Evolutionary conservation across 2,797 vertebrate species (phyloP).

Genomic region (Peromyscus eremicus): DNA sequence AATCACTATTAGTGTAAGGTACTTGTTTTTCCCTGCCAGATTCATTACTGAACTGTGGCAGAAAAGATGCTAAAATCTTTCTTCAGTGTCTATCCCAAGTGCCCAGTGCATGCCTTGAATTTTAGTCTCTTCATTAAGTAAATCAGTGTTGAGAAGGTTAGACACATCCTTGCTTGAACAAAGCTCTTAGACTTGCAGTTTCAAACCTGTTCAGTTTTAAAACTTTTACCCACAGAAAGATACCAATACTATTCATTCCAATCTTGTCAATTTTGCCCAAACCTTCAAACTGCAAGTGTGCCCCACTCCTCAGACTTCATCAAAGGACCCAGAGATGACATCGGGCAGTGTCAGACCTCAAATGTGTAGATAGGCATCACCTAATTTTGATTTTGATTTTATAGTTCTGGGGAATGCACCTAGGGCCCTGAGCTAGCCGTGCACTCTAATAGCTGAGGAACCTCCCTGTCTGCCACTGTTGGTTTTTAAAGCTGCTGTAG

Average conservation of each 20-base stretch:
- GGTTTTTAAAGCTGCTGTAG: no score
- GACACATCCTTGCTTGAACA: neutral
- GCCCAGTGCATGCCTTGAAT: neutral
- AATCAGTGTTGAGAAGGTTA: neutral
- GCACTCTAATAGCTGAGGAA: neutral
- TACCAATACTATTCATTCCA: conserved; percentile 96
- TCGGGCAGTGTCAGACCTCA: conserved; percentile 87
- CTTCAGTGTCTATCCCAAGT: neutral
- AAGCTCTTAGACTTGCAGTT: conserved; percentile 68
- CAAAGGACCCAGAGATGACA: neutral
- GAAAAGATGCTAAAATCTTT: neutral
- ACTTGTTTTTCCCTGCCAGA: neutral
- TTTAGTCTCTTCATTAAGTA: neutral
- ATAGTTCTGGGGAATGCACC: neutral
- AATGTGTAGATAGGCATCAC: conserved; percentile 90
- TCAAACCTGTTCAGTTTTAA: conserved; percentile 81
- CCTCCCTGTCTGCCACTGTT: no score
- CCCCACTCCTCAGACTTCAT: conserved; percentile 91
- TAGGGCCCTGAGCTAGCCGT: neutral
- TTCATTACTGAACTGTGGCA: neutral
- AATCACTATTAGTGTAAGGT: neutral
- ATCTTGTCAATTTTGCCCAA: conserved; percentile 97
- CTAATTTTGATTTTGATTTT: conserved; percentile 56
- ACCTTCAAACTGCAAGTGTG: conserved; percentile 94
- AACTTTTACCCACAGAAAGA: conserved; percentile 89